Base-by-base conservation (phyloP, 2,888 invertebrate species). In the Alitta virens region DNA sequence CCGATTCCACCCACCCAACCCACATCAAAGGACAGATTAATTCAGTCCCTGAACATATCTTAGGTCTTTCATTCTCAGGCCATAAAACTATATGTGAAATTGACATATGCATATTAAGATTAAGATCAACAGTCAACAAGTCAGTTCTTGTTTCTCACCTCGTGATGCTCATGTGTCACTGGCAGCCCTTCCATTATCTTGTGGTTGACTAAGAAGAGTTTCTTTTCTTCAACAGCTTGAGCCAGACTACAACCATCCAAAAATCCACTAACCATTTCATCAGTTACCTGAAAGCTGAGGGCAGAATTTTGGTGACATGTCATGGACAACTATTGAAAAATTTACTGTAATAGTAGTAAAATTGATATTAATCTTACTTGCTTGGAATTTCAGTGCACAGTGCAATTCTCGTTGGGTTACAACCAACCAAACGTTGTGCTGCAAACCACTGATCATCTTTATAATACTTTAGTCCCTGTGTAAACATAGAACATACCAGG, bases 371-470 rank as follows among this genome's bases (percentile, higher is more conserved):
- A 9, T 57, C 79, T 74, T 72, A 83, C 84, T 83, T 83, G 46
- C 81, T 78, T 27, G 84, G 84, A 33, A 84, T 79, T 63, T 74
- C 67, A 42, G 73, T 80, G 71, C 83, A 83, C n/a, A 83, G 73
- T 56, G 72, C 60, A 26, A 84, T 79, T 33, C 81, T 67, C 16
- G 78, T 76, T 23, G 83, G 83, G 69, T 84, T 84, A 69, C 82
- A 80, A 26, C 84, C 84, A 62, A 81, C 80, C 5, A 84, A 70
- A 27, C 84, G 72, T 66, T 84, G 84, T 2, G 78, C 71, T 5
- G 83, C 84, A 71, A 84, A 84, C 74, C 66, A 68, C 7, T 64
- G 25, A 50, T 71, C 71, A 51, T 71, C 66, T 25, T 65, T 67
- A 70, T 69, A 69, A 26, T 67, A 53, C 25, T 69, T 65, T 33